Base-by-base conservation (phyloP, 2,888 invertebrate genomes). In the Xanthia icteritia region DNA sequence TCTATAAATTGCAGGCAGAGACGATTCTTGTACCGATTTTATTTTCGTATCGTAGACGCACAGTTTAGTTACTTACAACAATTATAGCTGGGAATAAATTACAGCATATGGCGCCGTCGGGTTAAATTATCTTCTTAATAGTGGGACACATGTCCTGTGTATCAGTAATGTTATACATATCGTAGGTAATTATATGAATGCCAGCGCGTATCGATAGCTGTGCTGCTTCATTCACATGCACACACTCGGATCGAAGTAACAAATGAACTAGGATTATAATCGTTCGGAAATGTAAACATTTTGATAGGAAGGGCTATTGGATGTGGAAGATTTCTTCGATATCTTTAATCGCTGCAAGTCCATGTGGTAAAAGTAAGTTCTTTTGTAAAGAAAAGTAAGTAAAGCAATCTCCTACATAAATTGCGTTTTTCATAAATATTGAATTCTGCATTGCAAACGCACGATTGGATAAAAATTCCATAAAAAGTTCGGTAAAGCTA, bases 121-220 rank as follows among this genome's bases (percentile, higher is more conserved):
- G 88, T 87, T 88, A 89, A 91, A 89, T 94, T 93, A 94, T 94
- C 92, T 87, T 78, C 88, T 88, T 90, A 90, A 93, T 91, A 90
- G 90, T 90, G 88, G 91, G 90, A 90, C 92, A 91, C 88, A 90
- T 90, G 90, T 91, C 90, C 89, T 85, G 88, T 82, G 79, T 89
- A 89, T 90, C 88, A 87, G 77, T 85, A 69, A 84, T 84, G 72
- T 76, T 81, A 64, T 85, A 83, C 76, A 82, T 86, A 82, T 73
- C 66, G 86, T 82, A 75, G 73, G 81, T 83, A 89, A 89, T 88
- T 87, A 88, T 77, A 86, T 85, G 76, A 86, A 88, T 84, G 74
- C 82, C 81, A 86, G 80, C 60, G 71, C 76, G 77, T 82, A 79
- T 81, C 71, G 81, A 85, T 76, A 82, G 71, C 66, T 79, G 45